Evolutionary conservation across 2,888 invertebrate species (phyloP), one percentile per base, ranked within the genome.

Genomic region (Salticus scenicus): DNA sequence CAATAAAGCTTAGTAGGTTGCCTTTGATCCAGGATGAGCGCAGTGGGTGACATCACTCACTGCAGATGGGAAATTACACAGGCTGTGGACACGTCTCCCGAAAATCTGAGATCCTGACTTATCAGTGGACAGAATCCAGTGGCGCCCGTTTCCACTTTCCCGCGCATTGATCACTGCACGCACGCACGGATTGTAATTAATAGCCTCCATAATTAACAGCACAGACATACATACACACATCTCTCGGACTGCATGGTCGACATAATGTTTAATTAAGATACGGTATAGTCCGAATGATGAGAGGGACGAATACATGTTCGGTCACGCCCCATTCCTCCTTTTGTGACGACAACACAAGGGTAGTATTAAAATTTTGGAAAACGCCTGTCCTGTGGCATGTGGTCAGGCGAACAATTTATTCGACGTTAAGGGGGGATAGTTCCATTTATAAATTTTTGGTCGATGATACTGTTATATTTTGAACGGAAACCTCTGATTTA

Each of bases 241-340:
- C 57, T n/a, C n/a, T 57, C 42, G 42, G 42, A 47, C 42, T 47
- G 57, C 57, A 57, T 17, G 57, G 57, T 57, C 57, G 57, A 24
- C 57, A 57, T n/a, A 57, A 57, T 57, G 57, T 24, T 57, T 57
- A 57, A 57, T 57, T 57, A 57, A 57, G 57, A 57, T 57, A 57
- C 57, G 57, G 24, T 24, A 57, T 5, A 24, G 20, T 57, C 57
- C 20, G 57, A 57, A 57, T 24, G 57, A 24, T n/a, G 57, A 12
- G 57, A 1, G 57, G 24, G 57, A 57, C 7, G 57, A 57, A 24
- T 4, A 14, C 42, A 47, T 14, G 4, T 47, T 47, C 17, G 42
- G 42, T 12, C 42, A 47, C 42, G 42, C 42, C 42, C 42, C 42
- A 17, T 17, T 47, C n/a, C 42, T 10, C 10, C 42, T 47, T 17